These are phyloP conservation scores for Acromyrmex echinatior DNA, from an alignment of 1,140 invertebrate genomes.

Conservation along the genomic window DNA sequence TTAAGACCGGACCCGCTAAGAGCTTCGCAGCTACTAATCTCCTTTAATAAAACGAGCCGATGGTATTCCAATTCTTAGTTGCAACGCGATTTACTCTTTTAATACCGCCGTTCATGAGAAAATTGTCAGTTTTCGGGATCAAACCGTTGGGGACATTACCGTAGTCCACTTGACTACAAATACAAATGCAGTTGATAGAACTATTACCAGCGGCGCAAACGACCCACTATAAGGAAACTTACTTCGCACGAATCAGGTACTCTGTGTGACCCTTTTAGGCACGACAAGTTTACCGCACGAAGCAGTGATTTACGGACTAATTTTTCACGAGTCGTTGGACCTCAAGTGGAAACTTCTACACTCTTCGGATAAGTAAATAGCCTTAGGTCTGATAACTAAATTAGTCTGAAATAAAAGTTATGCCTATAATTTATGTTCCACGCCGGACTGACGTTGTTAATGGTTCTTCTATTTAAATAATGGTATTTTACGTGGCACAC, in stretches of 20 bases:
- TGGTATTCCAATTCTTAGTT: conserved; percentile 24
- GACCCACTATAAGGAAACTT: conserved; percentile 51
- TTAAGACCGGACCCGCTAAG: conserved; percentile 39
- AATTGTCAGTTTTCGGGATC: conserved; percentile 45
- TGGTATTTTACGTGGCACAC: not conserved
- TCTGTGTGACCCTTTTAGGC: conserved; percentile 42
- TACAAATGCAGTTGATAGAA: conserved; percentile 45
- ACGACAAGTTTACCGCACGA: conserved; percentile 49
- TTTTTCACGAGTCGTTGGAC: conserved; percentile 42
- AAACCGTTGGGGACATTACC: not conserved
- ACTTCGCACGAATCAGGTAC: conserved; percentile 54
- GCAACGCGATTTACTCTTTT: conserved; percentile 26
- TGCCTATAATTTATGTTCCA: not conserved
- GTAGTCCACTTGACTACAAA: conserved; percentile 34
- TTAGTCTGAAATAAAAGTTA: conserved; percentile 29
- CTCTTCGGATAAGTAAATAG: conserved; percentile 48
- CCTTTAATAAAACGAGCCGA: conserved; percentile 46
- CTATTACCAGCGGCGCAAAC: conserved; percentile 23
- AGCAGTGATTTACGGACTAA: conserved; percentile 46
- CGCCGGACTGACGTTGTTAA: not conserved
- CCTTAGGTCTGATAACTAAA: conserved; percentile 31
- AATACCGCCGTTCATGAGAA: conserved; percentile 28
- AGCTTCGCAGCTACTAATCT: conserved; percentile 62
- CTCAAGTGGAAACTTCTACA: conserved; percentile 37
- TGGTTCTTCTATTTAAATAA: not conserved